phyloP scores from a whole-genome alignment of 2,797 vertebrate genomes.

The Denticeps clupeoides region DNA sequence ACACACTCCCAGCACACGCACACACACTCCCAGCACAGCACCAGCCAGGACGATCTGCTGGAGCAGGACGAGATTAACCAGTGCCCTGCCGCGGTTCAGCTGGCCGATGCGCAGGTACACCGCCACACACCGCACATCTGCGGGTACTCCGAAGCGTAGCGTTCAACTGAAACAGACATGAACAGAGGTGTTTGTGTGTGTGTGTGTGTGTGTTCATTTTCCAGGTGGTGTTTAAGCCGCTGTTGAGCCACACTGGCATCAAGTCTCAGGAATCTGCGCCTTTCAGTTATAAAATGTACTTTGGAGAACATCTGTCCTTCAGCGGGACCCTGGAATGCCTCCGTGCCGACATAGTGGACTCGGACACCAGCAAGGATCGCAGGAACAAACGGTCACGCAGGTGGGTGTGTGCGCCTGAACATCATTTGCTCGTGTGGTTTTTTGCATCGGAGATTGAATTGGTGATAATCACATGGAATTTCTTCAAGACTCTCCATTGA shows the following conservation, averaged over 20 bases:
- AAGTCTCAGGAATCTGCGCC: conserved; percentile 87
- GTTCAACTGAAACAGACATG: not conserved
- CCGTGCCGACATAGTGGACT: conserved; percentile 93
- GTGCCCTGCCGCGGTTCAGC: conserved; percentile 90
- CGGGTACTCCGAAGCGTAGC: not conserved
- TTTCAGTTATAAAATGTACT: conserved; percentile 94
- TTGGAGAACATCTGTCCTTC: conserved; percentile 92
- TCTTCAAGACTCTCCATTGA: too few species aligned
- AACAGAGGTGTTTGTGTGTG: not conserved
- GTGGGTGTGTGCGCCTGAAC: conserved; percentile 41
- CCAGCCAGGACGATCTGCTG: conserved; percentile 86
- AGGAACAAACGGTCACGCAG: conserved; percentile 83
- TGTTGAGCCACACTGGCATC: conserved; percentile 86
- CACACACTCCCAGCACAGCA: conserved; percentile 83
- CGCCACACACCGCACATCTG: not conserved
- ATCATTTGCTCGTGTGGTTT: too few species aligned
- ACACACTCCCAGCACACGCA: conserved; percentile 82
- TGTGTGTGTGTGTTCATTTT: not conserved
- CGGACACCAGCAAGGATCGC: conserved; percentile 91
- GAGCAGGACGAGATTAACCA: conserved; percentile 87
- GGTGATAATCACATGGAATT: too few species aligned
- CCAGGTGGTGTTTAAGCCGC: conserved; percentile 93
- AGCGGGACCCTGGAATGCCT: conserved; percentile 94
- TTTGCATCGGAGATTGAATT: too few species aligned
- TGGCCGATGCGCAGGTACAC: conserved; percentile 90